Evolutionary conservation across 2,113 vertebrate genomes (phyloP).

Genomic region (Chamaea fasciata): DNA sequence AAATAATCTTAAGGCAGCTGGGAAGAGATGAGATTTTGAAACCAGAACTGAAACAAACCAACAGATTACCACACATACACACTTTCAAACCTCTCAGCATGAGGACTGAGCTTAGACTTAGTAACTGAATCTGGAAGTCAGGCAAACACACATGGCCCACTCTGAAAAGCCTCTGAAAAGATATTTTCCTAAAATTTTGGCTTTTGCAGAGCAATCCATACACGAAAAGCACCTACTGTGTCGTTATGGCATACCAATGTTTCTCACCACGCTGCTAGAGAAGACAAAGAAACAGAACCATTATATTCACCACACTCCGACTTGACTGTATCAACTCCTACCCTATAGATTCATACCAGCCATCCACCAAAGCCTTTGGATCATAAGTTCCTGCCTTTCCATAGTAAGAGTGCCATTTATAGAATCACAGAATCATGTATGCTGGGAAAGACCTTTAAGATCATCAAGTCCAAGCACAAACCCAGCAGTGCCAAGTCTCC

Average conservation of each 20-base stretch:
- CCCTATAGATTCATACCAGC: background rate
- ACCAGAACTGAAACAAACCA: background rate
- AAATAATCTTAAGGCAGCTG: background rate
- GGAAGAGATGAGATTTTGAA: background rate
- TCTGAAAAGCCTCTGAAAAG: background rate
- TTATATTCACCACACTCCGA: background rate
- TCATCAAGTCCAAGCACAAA: background rate
- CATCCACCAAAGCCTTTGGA: background rate
- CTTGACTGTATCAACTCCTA: background rate
- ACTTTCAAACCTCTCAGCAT: background rate
- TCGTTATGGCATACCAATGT: background rate
- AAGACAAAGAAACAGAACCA: background rate
- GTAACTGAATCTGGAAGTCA: background rate
- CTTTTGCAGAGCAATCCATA: background rate
- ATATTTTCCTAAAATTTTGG: background rate
- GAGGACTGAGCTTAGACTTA: background rate
- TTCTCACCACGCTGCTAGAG: background rate
- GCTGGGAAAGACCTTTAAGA: background rate
- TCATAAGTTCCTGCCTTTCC: background rate
- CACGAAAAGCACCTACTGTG: background rate
- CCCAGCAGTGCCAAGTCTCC: background rate
- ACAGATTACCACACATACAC: background rate
- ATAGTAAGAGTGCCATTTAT: background rate
- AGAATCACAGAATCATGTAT: background rate
- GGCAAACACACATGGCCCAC: background rate